Base-by-base conservation (phyloP, 37 sponge, comb jelly and placozoan genomes). In the Ephydatia muelleri region DNA sequence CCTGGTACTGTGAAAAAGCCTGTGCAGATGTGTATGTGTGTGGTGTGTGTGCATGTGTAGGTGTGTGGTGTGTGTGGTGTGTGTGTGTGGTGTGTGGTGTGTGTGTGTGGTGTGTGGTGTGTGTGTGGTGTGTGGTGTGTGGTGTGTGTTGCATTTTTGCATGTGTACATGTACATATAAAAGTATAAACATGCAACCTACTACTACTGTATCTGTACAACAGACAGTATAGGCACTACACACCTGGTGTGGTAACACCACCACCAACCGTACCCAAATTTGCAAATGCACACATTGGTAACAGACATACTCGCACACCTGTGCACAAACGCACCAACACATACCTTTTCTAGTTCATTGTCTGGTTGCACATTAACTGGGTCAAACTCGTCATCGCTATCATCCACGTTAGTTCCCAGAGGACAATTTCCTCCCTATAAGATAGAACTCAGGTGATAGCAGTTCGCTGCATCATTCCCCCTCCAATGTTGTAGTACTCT, bases 341-440 rank as follows among this genome's bases (percentile, higher is more conserved):
- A 2, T 48, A 90, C 90, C 84, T 91, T 91, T 35, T 91, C 92
- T 27, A 87, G 76, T 29, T 86, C 89, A 71, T 65, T 75, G 47
- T 87, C 84, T 30, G 77, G 75, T 21, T 80, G 84, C 14, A 76
- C 30, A 73, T 49, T 38, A 5, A 70, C 47, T 5, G 69, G 79
- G 34, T 90, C 91, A 83, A 86, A 80, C 29, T 91, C 94, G 13
- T 94, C 94, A 47, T 89, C 94, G 72, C 90, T 86, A 47, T 93
- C 94, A 39, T 94, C 94, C 75, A 93, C 76, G 57, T 75, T 79
- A 21, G 85, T 68, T 3, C 82, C 43, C 77, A 87, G n/a, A 12
- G 94, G 81, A n/a, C 83, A 69, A 11, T 82, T 74, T 12, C 91
- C 94, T 36, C 94, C 94, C 89, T 89, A 57, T 16, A n/a, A 13